Conservation (phyloP, 2,888 invertebrate genomes). For the Apamea crenata region DNA sequence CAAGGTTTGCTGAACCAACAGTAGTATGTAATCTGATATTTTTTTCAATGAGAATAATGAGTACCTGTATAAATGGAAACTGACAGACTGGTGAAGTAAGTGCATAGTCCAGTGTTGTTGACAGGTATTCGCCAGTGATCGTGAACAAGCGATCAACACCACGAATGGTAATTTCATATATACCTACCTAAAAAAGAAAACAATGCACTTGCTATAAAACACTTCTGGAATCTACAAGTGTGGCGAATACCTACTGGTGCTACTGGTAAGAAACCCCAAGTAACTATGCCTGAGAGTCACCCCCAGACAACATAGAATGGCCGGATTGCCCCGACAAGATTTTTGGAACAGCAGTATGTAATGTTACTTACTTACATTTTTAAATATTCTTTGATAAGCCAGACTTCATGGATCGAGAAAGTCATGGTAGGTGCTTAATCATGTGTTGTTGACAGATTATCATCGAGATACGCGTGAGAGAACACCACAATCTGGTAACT, state of each 20-base stretch:
- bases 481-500: slow-evolving; percentile 20
- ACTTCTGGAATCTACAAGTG: not conserved
- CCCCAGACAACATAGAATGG: not conserved
- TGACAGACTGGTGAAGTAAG: slow-evolving; percentile 14
- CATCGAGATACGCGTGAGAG: not conserved
- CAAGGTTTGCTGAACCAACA: slow-evolving; percentile 4
- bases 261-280: slow-evolving; percentile 20
- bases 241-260: slow-evolving; percentile 5
- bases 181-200: not conserved
- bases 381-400: not conserved
- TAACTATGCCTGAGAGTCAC: not conserved
- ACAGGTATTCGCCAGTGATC: slow-evolving; percentile 21
- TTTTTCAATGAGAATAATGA: not conserved
- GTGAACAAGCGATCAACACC: slow-evolving; percentile 1
- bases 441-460: slow-evolving; percentile 56
- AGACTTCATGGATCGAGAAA: slow-evolving; percentile 1
- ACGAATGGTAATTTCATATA: slow-evolving; percentile 5
- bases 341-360: slow-evolving; percentile 16
- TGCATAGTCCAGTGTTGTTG: slow-evolving; percentile 40
- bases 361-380: not conserved
- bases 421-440: slow-evolving; percentile 37
- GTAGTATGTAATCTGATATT: slow-evolving; percentile 1
- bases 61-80: not conserved
- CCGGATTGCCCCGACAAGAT: not conserved
- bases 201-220: not conserved